A percentile compares a stretch with the other conserved stretches of the same genome.
These are phyloP conservation scores for Arrhamphus sclerolepis DNA, from an alignment of 2,797 vertebrate species.

Conservation along the genomic window DNA sequence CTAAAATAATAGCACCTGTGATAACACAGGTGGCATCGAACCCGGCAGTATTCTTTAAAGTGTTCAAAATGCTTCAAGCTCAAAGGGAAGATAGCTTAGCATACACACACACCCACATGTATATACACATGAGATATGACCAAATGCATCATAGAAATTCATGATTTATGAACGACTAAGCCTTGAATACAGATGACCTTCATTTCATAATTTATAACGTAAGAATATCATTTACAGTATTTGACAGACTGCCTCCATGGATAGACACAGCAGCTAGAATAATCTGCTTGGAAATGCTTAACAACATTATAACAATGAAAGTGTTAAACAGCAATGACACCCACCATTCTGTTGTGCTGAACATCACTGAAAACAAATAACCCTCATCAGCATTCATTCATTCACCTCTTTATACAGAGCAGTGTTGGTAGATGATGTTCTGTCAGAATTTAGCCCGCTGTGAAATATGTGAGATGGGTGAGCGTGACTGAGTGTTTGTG, in stretches of 20 bases:
- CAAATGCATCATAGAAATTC: conserved; percentile 2
- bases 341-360: conserved; percentile 63
- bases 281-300: conserved; percentile 67
- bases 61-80: neutral
- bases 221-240: conserved; percentile 46
- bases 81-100: too few species aligned
- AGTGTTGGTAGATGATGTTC: conserved; percentile 62
- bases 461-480: conserved; percentile 40
- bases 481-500: conserved; percentile 14
- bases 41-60: neutral
- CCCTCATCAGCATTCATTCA: conserved; percentile 71
- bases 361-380: conserved; percentile 78
- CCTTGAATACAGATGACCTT: conserved; percentile 39
- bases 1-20: neutral
- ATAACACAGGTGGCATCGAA: neutral
- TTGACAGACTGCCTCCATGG: conserved; percentile 59
- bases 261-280: conserved; percentile 64
- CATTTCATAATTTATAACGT: conserved; percentile 39
- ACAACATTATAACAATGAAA: conserved; percentile 75
- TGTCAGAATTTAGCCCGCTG: conserved; percentile 62
- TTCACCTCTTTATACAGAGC: conserved; percentile 60
- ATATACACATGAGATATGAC: neutral
- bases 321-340: conserved; percentile 68
- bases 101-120: too few species aligned
- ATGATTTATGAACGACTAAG: conserved; percentile 16